These are phyloP conservation scores for Macrosiphum euphorbiae DNA, from an alignment of 2,888 invertebrate species.

Conservation along the genomic window DNA sequence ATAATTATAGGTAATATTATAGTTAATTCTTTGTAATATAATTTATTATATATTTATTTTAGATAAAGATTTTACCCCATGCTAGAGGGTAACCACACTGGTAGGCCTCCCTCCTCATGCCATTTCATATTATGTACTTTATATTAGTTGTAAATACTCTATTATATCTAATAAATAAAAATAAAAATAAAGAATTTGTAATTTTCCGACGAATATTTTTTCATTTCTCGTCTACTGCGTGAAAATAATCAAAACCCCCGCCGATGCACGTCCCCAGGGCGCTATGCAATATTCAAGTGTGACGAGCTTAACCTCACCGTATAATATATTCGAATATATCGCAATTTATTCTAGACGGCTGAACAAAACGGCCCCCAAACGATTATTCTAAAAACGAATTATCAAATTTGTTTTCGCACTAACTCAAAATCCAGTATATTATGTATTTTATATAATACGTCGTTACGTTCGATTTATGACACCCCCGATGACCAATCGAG, in stretches of 20 bases:
- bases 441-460: background rate
- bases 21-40: too few relatives aligned
- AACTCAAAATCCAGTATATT: background rate
- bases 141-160: too few relatives aligned
- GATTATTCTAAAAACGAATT: background rate
- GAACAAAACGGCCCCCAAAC: background rate
- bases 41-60: too few relatives aligned
- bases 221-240: background rate
- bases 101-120: too few relatives aligned
- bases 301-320: background rate
- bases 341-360: background rate
- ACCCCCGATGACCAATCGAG: background rate
- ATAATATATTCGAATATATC: background rate
- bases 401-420: background rate
- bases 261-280: background rate
- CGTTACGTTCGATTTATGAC: background rate
- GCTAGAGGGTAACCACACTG: too few relatives aligned
- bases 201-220: background rate
- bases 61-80: background rate
- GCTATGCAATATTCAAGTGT: background rate
- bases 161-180: too few relatives aligned
- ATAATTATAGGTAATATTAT: background rate
- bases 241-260: background rate
- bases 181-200: background rate
- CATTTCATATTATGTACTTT: too few relatives aligned